phyloP scores from a whole-genome alignment of 2,797 vertebrate species.

The Gymnopithys bicolor region DNA sequence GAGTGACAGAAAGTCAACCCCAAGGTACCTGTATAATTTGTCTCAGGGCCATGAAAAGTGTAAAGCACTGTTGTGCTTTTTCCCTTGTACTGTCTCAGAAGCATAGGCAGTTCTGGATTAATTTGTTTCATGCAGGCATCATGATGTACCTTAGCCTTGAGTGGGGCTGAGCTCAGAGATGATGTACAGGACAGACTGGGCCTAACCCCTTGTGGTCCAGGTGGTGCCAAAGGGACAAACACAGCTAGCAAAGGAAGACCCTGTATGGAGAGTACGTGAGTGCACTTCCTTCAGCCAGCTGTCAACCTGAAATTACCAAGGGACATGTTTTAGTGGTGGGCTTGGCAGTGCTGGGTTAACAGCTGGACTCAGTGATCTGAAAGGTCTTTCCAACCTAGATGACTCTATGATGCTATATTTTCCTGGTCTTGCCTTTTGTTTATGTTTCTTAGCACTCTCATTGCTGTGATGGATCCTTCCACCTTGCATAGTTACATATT shows the following conservation, averaged over 20 bases:
- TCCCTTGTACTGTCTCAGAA: not conserved
- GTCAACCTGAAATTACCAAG: not conserved
- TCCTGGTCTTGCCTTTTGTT: not conserved
- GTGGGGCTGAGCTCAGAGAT: not conserved
- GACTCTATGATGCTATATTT: not conserved
- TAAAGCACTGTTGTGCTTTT: not conserved
- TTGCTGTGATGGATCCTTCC: not conserved
- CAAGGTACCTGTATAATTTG: not conserved
- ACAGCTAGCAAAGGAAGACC: not conserved
- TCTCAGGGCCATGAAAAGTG: not conserved
- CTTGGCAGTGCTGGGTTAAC: not conserved
- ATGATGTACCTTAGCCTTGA: not conserved
- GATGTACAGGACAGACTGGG: not conserved
- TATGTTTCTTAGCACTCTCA: not conserved
- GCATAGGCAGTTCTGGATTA: not conserved
- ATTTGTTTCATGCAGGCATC: not conserved
- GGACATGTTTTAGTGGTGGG: not conserved
- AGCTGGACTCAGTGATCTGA: not conserved
- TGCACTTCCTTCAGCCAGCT: not conserved
- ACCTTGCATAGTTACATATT: not conserved
- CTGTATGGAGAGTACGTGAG: rapidly evolving
- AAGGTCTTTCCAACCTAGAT: not conserved
- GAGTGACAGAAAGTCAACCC: not conserved
- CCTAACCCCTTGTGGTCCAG: rapidly evolving
- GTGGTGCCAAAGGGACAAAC: not conserved